These are phyloP conservation scores for Gymnodraco acuticeps DNA, from an alignment of 2,797 vertebrate genomes.

Conservation along the genomic window DNA sequence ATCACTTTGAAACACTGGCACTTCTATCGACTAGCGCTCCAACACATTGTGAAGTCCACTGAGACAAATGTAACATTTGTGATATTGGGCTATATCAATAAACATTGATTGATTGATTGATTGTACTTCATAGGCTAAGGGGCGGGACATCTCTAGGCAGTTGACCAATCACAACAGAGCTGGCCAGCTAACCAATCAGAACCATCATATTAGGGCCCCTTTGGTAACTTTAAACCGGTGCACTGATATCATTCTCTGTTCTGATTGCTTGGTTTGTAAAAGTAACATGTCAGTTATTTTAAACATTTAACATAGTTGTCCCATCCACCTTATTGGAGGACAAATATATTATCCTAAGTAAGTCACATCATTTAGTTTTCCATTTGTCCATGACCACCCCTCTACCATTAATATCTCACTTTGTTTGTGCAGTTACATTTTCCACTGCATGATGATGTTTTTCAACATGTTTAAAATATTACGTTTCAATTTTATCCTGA, in stretches of 20 bases:
- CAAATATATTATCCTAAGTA: background rate
- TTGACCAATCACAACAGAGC: no score
- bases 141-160: no score
- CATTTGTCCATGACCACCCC: background rate
- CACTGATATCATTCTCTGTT: slow-evolving; percentile 12
- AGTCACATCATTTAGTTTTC: background rate
- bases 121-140: no score
- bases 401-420: background rate
- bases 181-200: no score
- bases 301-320: background rate
- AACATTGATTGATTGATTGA: no score
- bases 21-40: no score
- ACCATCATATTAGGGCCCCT: no score
- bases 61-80: no score
- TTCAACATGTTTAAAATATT: background rate
- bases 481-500: background rate
- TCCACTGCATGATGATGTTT: background rate
- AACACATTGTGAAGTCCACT: no score
- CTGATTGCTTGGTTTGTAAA: slow-evolving; percentile 2
- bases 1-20: no score
- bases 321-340: background rate
- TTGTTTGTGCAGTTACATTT: background rate
- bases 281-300: background rate
- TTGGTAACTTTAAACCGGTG: slow-evolving; percentile 5
- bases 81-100: no score